Evolutionary conservation across 1,140 invertebrate species (phyloP).

Genomic region (Zaprionus kolodkinae): DNA sequence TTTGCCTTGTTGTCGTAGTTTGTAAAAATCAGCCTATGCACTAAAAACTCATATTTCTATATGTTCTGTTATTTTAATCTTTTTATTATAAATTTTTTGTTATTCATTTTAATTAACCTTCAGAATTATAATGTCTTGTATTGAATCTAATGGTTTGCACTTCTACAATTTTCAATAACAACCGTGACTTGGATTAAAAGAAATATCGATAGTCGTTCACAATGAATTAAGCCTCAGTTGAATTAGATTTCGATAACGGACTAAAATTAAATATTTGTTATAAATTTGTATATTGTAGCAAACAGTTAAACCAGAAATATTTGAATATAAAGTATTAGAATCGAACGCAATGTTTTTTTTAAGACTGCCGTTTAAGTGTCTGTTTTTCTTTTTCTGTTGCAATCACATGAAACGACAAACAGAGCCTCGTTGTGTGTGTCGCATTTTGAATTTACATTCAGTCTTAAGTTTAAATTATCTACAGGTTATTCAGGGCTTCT

Average conservation of each 20-base stretch:
- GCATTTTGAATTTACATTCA: constrained; percentile 35
- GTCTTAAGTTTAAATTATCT: constrained; percentile 33
- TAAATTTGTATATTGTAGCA: constrained; percentile 16
- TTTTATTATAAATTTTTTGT: neutral
- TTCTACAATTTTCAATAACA: neutral
- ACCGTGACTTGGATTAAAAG: neutral
- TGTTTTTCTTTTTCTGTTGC: constrained; percentile 14
- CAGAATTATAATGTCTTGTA: neutral
- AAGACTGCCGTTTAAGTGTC: constrained; percentile 18
- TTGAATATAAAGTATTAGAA: constrained; percentile 23
- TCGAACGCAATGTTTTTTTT: constrained; percentile 20
- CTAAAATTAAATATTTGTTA: neutral
- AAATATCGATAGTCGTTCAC: constrained; percentile 9
- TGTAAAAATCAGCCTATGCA: neutral
- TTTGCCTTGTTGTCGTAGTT: neutral
- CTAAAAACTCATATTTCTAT: neutral
- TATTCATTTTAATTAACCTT: neutral
- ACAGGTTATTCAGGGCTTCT: constrained; percentile 23
- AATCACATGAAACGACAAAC: constrained; percentile 37
- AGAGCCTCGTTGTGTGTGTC: neutral
- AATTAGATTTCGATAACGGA: neutral
- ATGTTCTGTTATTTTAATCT: neutral
- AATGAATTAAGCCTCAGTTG: too few species aligned
- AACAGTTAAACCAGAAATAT: constrained; percentile 39
- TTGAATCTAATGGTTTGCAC: neutral